These are phyloP conservation scores for Drosophila formosana DNA, from an alignment of 2,888 invertebrate species.

Conservation along the genomic window DNA sequence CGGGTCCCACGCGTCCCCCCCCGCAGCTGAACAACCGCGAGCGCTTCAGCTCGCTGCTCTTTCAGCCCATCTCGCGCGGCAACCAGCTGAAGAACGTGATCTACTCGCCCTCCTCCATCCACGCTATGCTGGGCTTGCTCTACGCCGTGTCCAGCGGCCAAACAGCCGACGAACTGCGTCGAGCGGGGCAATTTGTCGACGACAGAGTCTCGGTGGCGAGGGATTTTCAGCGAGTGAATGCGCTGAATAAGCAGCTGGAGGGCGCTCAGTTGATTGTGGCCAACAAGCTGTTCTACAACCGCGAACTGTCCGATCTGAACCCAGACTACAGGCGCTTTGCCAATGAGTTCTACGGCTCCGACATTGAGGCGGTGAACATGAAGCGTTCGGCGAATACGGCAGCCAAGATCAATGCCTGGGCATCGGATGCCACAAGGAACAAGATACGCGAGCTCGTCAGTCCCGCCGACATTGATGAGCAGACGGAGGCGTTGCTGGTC, in stretches of 20 bases:
- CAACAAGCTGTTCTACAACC: constrained; percentile 73
- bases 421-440: constrained; percentile 57
- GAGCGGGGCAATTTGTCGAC: constrained; percentile 46
- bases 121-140: constrained; percentile 89
- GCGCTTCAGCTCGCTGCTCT: constrained; percentile 66
- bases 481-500: constrained; percentile 90
- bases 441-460: constrained; percentile 70
- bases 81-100: constrained; percentile 66
- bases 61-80: constrained; percentile 49
- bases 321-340: constrained; percentile 44
- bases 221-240: constrained; percentile 44
- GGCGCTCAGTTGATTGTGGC: constrained; percentile 63
- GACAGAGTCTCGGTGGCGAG: constrained; percentile 17
- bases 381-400: constrained; percentile 85
- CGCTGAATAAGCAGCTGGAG: constrained; percentile 8
- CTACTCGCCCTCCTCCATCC: constrained; percentile 87
- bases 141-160: constrained; percentile 89
- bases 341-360: constrained; percentile 50
- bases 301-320: constrained; percentile 36
- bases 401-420: constrained; percentile 85
- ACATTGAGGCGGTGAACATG: constrained; percentile 69
- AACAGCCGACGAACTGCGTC: constrained; percentile 67
- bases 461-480: constrained; percentile 55
- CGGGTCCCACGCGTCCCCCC: constrained; percentile 43
- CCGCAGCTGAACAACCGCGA: constrained; percentile 52